phyloP scores from a whole-genome alignment of 1,140 invertebrate genomes.

The Arctopsyche grandis region DNA sequence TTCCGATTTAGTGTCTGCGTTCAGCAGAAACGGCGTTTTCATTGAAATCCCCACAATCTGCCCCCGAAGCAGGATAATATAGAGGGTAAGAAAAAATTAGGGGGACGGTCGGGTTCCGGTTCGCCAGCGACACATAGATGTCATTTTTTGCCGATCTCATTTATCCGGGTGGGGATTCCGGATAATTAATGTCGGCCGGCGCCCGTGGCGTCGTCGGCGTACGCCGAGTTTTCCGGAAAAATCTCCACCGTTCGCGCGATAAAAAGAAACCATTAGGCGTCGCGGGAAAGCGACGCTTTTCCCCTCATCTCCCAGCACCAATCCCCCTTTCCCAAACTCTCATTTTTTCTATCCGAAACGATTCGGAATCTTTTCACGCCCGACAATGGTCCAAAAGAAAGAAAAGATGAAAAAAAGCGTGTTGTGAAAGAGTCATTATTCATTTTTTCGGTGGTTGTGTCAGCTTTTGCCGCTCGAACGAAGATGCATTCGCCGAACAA shows the following conservation, averaged over 20 bases:
- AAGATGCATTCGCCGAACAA: conserved; percentile 45
- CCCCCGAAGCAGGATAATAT: not conserved
- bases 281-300: conserved; percentile 21
- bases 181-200: conserved; percentile 39
- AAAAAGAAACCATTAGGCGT: conserved; percentile 41
- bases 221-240: conserved; percentile 1
- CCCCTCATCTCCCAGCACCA: too few species aligned
- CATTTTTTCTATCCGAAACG: not conserved
- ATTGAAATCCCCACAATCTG: not conserved
- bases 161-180: conserved; percentile 28
- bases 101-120: not conserved
- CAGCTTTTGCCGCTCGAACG: conserved; percentile 42
- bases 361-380: conserved; percentile 47
- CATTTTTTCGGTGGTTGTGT: conserved; percentile 49
- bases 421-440: conserved; percentile 48
- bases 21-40: too few species aligned
- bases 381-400: conserved; percentile 45
- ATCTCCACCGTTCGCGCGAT: not conserved
- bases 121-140: conserved; percentile 15
- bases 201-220: not conserved
- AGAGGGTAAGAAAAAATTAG: not conserved
- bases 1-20: too few species aligned
- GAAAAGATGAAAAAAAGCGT: not conserved
- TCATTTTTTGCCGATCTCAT: conserved; percentile 27
- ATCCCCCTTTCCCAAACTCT: too few species aligned